Evolutionary conservation across 1,140 invertebrate species (phyloP).

Genomic region (Pectinophora gossypiella): DNA sequence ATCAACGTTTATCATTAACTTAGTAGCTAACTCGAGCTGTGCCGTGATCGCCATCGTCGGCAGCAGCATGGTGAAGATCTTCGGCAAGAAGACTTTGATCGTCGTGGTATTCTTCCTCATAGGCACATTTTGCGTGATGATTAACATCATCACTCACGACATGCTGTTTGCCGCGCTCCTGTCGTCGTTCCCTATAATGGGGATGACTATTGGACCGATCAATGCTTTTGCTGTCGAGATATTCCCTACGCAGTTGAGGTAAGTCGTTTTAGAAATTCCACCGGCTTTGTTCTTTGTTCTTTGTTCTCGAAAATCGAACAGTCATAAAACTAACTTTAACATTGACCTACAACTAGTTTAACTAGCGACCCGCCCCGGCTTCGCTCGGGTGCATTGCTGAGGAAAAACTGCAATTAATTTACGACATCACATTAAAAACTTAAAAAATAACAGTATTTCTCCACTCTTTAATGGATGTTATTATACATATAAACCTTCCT

Average conservation of each 20-base stretch:
- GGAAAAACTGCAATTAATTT: too few species aligned
- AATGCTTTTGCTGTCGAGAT: constrained; percentile 60
- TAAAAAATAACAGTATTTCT: too few species aligned
- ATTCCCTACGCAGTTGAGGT: constrained; percentile 64
- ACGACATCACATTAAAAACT: too few species aligned
- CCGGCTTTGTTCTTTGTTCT: too few species aligned
- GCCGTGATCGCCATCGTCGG: constrained; percentile 38
- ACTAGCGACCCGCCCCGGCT: too few species aligned
- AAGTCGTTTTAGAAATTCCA: too few species aligned
- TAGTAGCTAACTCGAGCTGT: constrained; percentile 36
- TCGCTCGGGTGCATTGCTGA: too few species aligned
- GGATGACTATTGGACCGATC: constrained; percentile 47
- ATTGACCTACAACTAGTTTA: too few species aligned
- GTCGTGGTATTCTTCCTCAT: constrained; percentile 34
- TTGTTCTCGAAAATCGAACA: too few species aligned
- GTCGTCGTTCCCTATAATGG: constrained; percentile 42
- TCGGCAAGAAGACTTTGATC: constrained; percentile 56
- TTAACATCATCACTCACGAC: constrained; percentile 47
- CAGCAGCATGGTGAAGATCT: constrained; percentile 42
- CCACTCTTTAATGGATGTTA: too few species aligned
- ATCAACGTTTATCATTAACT: constrained; percentile 48
- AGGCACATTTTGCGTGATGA: constrained; percentile 41
- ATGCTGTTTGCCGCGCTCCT: constrained; percentile 54
- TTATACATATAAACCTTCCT: too few species aligned
- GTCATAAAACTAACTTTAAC: too few species aligned